Evolutionary conservation across 2,888 invertebrate genomes (phyloP).

Genomic region (Andricus quercusramuli): DNA sequence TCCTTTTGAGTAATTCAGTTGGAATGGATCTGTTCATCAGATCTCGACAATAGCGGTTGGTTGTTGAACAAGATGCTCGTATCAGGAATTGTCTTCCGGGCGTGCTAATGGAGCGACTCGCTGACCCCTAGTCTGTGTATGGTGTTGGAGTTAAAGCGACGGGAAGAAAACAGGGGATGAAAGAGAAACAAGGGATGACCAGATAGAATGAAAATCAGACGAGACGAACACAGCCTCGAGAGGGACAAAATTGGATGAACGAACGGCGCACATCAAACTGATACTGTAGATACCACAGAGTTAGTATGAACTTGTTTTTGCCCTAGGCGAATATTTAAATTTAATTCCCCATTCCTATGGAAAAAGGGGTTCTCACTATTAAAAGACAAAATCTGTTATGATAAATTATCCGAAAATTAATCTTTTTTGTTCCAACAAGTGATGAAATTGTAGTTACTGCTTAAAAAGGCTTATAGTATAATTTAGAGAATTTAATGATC

Average conservation of each 20-base stretch:
- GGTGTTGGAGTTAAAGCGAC: background rate
- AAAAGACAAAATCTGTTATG: slow-evolving; percentile 8
- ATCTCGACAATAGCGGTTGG: slow-evolving; percentile 44
- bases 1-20: background rate
- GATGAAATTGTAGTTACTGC: slow-evolving; percentile 5
- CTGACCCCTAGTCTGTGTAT: background rate
- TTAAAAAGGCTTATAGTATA: background rate
- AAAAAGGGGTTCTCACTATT: slow-evolving; percentile 5
- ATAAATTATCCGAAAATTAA: slow-evolving; percentile 4
- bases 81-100: slow-evolving; percentile 64
- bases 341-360: slow-evolving; percentile 12
- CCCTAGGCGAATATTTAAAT: slow-evolving; percentile 32
- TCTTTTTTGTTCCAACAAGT: slow-evolving; percentile 2
- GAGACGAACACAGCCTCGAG: slow-evolving; percentile 12
- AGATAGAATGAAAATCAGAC: slow-evolving; percentile 31
- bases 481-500: background rate
- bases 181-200: slow-evolving; percentile 32
- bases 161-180: slow-evolving; percentile 12
- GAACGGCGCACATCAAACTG: slow-evolving; percentile 12
- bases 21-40: background rate
- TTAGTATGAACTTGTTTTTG: slow-evolving; percentile 26
- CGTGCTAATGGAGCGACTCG: slow-evolving; percentile 60
- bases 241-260: slow-evolving; percentile 19
- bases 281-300: slow-evolving; percentile 1
- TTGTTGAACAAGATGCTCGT: slow-evolving; percentile 59